A percentile compares a stretch with the other conserved stretches of the same genome.
These are phyloP conservation scores for Melikaiella ostensackeni DNA, from an alignment of 2,888 invertebrate genomes.

Conservation along the genomic window DNA sequence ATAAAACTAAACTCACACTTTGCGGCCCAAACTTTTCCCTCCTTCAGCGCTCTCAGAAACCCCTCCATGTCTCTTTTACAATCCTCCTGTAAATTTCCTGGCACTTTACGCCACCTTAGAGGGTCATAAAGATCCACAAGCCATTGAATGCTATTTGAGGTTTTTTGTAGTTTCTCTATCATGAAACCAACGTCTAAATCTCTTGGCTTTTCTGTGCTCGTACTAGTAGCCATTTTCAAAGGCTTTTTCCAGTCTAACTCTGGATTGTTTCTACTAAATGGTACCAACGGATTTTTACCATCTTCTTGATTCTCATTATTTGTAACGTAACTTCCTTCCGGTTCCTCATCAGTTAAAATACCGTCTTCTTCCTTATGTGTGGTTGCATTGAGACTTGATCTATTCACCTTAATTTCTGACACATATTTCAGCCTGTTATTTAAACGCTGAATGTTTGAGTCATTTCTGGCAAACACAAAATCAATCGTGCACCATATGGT, in stretches of 20 bases:
- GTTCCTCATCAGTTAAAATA: background rate
- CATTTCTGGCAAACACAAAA: slow-evolving; percentile 42
- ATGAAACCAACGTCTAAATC: slow-evolving; percentile 72
- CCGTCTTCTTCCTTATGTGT: slow-evolving; percentile 46
- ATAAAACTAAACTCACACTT: slow-evolving; percentile 83
- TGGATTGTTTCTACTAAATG: slow-evolving; percentile 71
- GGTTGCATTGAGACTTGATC: slow-evolving; percentile 52
- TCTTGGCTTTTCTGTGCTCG: slow-evolving; percentile 56
- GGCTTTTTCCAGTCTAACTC: slow-evolving; percentile 73
- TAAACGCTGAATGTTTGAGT: slow-evolving; percentile 56
- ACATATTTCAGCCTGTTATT: slow-evolving; percentile 42
- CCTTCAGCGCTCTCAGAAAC: slow-evolving; percentile 81
- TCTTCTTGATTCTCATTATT: slow-evolving; percentile 23
- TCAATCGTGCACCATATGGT: slow-evolving; percentile 44
- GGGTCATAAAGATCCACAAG: slow-evolving; percentile 83
- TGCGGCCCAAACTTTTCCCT: slow-evolving; percentile 86
- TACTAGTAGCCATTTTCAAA: slow-evolving; percentile 58
- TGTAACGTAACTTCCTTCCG: background rate
- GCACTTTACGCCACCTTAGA: slow-evolving; percentile 80
- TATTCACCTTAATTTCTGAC: slow-evolving; percentile 1
- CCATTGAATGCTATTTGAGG: slow-evolving; percentile 81
- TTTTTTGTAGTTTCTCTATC: slow-evolving; percentile 66
- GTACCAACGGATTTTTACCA: slow-evolving; percentile 52
- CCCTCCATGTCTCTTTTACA: slow-evolving; percentile 80
- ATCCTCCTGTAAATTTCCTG: slow-evolving; percentile 79